Conservation (phyloP, 2,888 invertebrate species). For the Cetonia aurata region DNA sequence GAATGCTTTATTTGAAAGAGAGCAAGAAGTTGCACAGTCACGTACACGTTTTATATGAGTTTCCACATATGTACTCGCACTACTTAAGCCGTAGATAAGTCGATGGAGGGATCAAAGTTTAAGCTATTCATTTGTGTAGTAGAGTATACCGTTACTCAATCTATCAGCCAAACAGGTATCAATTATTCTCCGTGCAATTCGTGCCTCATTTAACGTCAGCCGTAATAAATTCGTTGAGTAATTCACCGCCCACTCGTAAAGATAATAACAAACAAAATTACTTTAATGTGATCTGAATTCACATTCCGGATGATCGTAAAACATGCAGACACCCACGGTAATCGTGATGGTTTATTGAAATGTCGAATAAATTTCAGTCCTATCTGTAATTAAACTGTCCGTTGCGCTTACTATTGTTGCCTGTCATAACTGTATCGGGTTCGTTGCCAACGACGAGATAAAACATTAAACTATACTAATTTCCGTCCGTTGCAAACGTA, state of each 20-base stretch:
- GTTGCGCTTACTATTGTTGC: constrained; percentile 37
- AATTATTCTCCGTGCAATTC: constrained; percentile 35
- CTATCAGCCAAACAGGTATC: constrained; percentile 31
- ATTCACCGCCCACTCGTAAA: constrained; percentile 47
- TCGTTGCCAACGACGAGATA: constrained; percentile 29
- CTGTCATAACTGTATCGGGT: constrained; percentile 39
- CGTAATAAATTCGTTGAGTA: constrained; percentile 45
- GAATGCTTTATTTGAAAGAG: too few relatives aligned
- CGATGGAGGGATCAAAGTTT: constrained; percentile 6
- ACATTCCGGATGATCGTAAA: constrained; percentile 43
- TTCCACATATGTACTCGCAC: too few relatives aligned
- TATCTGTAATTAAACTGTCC: constrained; percentile 41
- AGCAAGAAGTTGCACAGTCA: too few relatives aligned
- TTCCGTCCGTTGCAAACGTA: constrained; percentile 23
- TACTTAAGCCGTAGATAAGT: constrained; percentile 11
- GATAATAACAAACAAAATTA: constrained; percentile 47
- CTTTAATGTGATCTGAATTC: constrained; percentile 45
- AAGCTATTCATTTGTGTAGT: constrained; percentile 12
- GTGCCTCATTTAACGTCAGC: constrained; percentile 42
- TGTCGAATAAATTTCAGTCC: constrained; percentile 39
- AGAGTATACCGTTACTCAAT: constrained; percentile 30
- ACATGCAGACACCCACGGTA: constrained; percentile 45
- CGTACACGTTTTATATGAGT: too few relatives aligned
- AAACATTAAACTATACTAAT: constrained; percentile 38
- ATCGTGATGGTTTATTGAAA: constrained; percentile 46